Conservation (phyloP, 1,140 invertebrate genomes). For the Saxidomus purpurata region DNA sequence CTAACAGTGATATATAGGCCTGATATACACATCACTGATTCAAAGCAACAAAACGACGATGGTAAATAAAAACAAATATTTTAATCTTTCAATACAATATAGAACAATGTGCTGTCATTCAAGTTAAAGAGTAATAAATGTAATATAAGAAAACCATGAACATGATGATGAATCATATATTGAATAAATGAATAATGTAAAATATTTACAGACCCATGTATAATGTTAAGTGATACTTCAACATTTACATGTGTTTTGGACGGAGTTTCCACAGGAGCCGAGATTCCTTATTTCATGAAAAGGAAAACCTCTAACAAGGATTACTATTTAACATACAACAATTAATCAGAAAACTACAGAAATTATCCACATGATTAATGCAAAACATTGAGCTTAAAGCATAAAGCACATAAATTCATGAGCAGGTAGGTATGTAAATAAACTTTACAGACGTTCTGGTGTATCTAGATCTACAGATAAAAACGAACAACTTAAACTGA, state of each 20-base stretch:
- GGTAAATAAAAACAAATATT: too few relatives aligned
- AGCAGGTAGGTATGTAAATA: neutral
- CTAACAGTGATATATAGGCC: too few relatives aligned
- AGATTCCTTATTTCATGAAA: slow-evolving; percentile 1
- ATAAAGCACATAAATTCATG: slow-evolving; percentile 29
- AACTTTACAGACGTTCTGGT: too few relatives aligned
- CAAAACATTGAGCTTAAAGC: slow-evolving; percentile 7
- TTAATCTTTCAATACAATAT: slow-evolving; percentile 38
- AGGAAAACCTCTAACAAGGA: neutral
- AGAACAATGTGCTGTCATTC: slow-evolving; percentile 3
- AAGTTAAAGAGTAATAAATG: neutral
- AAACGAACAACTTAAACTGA: too few relatives aligned
- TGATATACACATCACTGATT: too few relatives aligned
- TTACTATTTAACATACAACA: neutral
- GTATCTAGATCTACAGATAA: too few relatives aligned
- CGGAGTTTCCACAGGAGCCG: slow-evolving; percentile 16
- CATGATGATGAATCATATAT: slow-evolving; percentile 4
- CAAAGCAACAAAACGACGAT: too few relatives aligned
- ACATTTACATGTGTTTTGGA: slow-evolving; percentile 33
- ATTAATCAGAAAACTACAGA: neutral
- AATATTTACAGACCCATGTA: slow-evolving; percentile 32
- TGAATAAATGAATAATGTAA: neutral
- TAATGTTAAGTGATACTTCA: neutral
- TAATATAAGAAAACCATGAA: slow-evolving; percentile 20
- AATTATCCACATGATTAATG: neutral